Evolutionary conservation across 2,888 invertebrate species (phyloP).

Genomic region (Epirrhoe alternata): DNA sequence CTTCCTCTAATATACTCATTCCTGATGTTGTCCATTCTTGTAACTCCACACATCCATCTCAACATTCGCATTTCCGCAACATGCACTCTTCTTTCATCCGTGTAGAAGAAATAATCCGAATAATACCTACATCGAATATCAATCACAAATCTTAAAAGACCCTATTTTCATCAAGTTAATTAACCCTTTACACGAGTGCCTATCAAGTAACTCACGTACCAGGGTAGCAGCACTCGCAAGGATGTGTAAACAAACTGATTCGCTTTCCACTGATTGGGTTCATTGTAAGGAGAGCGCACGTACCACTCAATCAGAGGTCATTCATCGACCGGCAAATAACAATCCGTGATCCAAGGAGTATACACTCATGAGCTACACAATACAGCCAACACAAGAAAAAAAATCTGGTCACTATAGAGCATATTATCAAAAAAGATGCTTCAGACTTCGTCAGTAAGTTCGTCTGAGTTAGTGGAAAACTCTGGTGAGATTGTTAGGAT

Average conservation of each 20-base stretch:
- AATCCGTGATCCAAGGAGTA: background rate
- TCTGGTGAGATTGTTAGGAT: no score
- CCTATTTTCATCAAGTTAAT: slow-evolving; percentile 32
- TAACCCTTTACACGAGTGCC: slow-evolving; percentile 37
- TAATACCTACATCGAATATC: slow-evolving; percentile 3
- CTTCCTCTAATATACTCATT: no score
- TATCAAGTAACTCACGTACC: slow-evolving; percentile 40
- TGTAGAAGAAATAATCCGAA: background rate
- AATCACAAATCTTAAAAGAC: slow-evolving; percentile 7
- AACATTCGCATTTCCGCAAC: no score
- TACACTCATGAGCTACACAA: background rate
- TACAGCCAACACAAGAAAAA: background rate
- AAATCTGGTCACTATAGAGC: background rate
- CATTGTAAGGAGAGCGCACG: slow-evolving; percentile 64
- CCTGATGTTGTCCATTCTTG: no score
- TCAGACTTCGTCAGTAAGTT: no score
- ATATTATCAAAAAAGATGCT: no score
- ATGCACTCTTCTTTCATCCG: no score
- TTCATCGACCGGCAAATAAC: slow-evolving; percentile 56
- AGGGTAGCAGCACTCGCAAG: slow-evolving; percentile 42
- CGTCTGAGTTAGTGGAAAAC: no score
- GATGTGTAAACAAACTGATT: slow-evolving; percentile 55
- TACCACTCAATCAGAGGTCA: slow-evolving; percentile 65
- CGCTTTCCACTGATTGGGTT: slow-evolving; percentile 66
- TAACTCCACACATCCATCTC: no score